Percentiles rank a stretch among this genome's conserved stretches.
Evolutionary conservation across 2,888 invertebrate genomes (phyloP).

Genomic region (Dioctria linearis): DNA sequence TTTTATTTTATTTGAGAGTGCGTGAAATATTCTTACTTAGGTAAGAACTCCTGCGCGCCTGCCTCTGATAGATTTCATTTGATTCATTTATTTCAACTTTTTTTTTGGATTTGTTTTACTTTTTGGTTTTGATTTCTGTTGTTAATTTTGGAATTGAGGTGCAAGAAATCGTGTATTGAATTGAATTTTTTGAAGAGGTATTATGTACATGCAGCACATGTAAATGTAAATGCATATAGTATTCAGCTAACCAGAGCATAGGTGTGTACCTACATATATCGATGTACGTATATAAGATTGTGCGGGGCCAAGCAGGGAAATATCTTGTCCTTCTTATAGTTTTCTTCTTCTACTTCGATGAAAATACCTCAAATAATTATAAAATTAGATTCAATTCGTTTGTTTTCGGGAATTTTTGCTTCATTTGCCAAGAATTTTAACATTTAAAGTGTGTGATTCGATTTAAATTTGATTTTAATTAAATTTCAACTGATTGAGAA

Average conservation of each 20-base stretch:
- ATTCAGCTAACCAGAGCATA: too few relatives aligned
- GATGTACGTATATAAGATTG: too few relatives aligned
- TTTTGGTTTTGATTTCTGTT: neutral
- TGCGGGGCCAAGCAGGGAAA: neutral
- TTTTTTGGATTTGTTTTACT: too few relatives aligned
- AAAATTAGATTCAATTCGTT: constrained; percentile 52
- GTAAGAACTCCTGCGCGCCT: too few relatives aligned
- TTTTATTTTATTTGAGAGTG: neutral
- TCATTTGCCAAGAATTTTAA: constrained; percentile 54
- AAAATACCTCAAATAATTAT: constrained; percentile 45
- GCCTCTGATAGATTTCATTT: constrained; percentile 14
- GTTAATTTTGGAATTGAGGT: constrained; percentile 2
- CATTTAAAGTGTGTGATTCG: constrained; percentile 48
- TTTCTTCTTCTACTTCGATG: constrained; percentile 1
- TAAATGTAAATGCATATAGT: too few relatives aligned
- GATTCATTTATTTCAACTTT: constrained; percentile 11
- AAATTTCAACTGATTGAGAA: constrained; percentile 33
- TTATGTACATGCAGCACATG: too few relatives aligned
- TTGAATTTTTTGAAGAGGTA: too few relatives aligned
- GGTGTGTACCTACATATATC: too few relatives aligned
- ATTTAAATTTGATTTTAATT: constrained; percentile 49
- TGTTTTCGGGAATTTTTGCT: constrained; percentile 49
- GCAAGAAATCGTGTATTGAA: neutral
- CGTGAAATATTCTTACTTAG: neutral
- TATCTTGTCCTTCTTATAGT: neutral